Evolutionary conservation across 2,113 vertebrate genomes (phyloP).

Genomic region (Neodon shergylaensis): DNA sequence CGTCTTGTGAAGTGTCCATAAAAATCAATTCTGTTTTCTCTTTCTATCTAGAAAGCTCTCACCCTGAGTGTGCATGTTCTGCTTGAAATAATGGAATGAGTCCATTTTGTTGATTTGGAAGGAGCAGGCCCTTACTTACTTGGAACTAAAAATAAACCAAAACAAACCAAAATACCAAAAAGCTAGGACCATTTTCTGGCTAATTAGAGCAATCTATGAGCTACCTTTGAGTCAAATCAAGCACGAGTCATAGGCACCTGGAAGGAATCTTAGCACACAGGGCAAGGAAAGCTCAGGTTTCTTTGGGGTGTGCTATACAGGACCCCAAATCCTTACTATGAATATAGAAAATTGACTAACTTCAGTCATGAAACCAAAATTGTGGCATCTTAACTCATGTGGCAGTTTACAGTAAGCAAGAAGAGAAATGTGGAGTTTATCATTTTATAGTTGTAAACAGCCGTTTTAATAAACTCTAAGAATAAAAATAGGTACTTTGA

Average conservation of each 20-base stretch:
- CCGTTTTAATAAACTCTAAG: conserved; percentile 23
- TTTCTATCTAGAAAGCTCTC: background rate
- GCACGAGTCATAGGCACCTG: conserved; percentile 76
- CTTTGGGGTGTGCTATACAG: conserved; percentile 37
- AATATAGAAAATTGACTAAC: conserved; percentile 3
- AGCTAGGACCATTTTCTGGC: conserved; percentile 55
- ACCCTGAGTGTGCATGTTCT: conserved; percentile 27
- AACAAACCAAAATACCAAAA: background rate
- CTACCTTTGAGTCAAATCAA: conserved; percentile 78
- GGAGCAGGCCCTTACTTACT: conserved; percentile 25
- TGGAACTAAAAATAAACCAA: conserved; percentile 25
- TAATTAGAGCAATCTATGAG: conserved; percentile 61
- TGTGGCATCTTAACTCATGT: background rate
- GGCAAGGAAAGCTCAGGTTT: conserved; percentile 76
- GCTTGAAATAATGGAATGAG: conserved; percentile 60
- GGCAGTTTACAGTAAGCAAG: conserved; percentile 20
- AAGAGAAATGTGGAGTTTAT: background rate
- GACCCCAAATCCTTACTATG: background rate
- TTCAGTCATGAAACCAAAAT: background rate
- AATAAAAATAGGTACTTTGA: background rate
- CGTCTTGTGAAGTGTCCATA: background rate
- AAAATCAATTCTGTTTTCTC: conserved; percentile 65
- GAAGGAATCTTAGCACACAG: conserved; percentile 78
- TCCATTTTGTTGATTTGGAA: conserved; percentile 63
- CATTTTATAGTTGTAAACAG: conserved; percentile 38